Conservation (phyloP, 2,888 invertebrate species). For the Conchocele bisecta region DNA sequence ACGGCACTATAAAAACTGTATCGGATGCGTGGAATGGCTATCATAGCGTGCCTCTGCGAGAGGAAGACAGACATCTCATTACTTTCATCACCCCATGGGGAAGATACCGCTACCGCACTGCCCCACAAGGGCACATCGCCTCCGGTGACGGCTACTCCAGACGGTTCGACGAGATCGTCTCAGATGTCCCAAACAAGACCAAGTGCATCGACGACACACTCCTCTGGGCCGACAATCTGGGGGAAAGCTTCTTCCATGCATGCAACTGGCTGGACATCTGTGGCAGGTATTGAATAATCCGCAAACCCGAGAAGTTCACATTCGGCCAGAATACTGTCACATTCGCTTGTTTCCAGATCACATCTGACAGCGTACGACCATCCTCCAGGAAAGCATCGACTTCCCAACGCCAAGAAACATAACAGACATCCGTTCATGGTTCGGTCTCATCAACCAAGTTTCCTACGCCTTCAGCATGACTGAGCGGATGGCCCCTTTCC, state of each 20-base stretch:
- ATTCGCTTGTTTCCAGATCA: slow-evolving; percentile 53
- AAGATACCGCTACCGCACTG: slow-evolving; percentile 48
- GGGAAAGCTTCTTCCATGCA: slow-evolving; percentile 55
- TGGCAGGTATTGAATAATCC: slow-evolving; percentile 57
- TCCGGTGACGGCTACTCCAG: slow-evolving; percentile 53
- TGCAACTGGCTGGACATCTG: slow-evolving; percentile 60
- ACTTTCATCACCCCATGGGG: slow-evolving; percentile 61
- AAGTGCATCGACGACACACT: slow-evolving; percentile 59
- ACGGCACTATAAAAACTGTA: slow-evolving; percentile 38
- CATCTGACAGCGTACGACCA: slow-evolving; percentile 48
- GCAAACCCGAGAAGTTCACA: slow-evolving; percentile 57
- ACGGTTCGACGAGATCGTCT: slow-evolving; percentile 54
- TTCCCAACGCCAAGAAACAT: slow-evolving; percentile 59
- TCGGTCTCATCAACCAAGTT: slow-evolving; percentile 65
- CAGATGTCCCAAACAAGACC: slow-evolving; percentile 54
- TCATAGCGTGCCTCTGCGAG: slow-evolving; percentile 36
- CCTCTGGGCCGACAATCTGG: slow-evolving; percentile 48
- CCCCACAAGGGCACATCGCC: slow-evolving; percentile 51
- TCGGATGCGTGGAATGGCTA: no score
- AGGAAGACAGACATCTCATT: slow-evolving; percentile 43
- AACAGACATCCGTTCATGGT: slow-evolving; percentile 65
- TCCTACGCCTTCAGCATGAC: no score
- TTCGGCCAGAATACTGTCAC: slow-evolving; percentile 47
- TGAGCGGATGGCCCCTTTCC: no score
- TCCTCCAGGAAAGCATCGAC: slow-evolving; percentile 52